A percentile compares a stretch with the other conserved stretches of the same genome.
These are phyloP conservation scores for Geothlypis trichas DNA, from an alignment of 2,113 vertebrate genomes.

Conservation along the genomic window DNA sequence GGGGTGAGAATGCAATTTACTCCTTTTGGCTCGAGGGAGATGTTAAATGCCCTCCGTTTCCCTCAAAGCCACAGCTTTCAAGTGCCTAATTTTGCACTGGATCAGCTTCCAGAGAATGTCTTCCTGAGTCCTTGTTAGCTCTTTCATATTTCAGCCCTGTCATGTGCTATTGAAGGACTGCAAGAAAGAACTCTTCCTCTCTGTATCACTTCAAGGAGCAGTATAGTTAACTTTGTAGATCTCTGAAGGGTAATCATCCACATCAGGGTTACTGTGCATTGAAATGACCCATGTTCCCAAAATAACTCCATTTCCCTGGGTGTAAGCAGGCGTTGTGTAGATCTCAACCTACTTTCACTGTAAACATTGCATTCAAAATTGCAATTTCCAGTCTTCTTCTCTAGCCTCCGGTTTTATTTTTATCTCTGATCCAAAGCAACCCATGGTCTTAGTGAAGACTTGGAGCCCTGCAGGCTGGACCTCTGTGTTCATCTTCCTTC, in stretches of 20 bases:
- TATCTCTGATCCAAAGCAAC: not conserved
- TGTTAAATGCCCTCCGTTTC: not conserved
- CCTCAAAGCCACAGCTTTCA: not conserved
- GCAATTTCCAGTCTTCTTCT: not conserved
- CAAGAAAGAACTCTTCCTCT: not conserved
- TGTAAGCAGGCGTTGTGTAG: rapidly evolving
- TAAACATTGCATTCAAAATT: not conserved
- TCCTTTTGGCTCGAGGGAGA: not conserved
- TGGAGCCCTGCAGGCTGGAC: not conserved
- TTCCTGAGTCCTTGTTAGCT: not conserved
- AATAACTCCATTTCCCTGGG: not conserved
- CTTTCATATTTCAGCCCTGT: not conserved
- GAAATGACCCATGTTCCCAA: not conserved
- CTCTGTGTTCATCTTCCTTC: not conserved
- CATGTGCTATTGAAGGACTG: not conserved
- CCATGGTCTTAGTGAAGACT: not conserved
- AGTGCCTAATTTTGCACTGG: not conserved
- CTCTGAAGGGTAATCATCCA: not conserved
- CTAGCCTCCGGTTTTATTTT: not conserved
- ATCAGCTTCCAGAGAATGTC: not conserved
- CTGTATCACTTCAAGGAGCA: not conserved
- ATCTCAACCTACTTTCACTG: not conserved
- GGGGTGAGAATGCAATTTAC: not conserved
- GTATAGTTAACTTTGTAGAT: not conserved
- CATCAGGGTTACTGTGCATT: not conserved